Conservation (phyloP, 2,113 vertebrate genomes). For the Chiloscyllium plagiosum region DNA sequence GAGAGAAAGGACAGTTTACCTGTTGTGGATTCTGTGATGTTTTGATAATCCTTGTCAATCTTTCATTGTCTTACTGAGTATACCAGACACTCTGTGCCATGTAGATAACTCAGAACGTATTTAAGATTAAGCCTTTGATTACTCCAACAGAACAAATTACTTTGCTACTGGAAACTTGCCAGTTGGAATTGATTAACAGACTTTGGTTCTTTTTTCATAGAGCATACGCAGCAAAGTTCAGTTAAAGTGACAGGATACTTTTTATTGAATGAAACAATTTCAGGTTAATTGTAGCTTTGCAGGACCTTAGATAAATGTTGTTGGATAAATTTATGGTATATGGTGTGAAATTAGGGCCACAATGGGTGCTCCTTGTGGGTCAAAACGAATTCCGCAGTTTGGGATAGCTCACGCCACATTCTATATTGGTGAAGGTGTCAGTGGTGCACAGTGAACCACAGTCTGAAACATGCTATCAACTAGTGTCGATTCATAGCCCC, state of each 20-base stretch:
- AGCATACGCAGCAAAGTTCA: background rate
- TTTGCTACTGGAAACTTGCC: constrained; percentile 17
- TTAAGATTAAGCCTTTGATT: constrained; percentile 38
- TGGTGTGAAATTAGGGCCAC: background rate
- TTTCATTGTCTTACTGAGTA: background rate
- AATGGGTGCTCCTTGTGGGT: background rate
- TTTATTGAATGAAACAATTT: background rate
- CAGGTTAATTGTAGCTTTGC: background rate
- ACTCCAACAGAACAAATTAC: constrained; percentile 36
- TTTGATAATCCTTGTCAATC: constrained; percentile 35
- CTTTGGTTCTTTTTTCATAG: background rate
- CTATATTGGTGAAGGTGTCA: background rate
- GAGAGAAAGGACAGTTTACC: constrained; percentile 8
- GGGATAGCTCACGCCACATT: too few relatives aligned
- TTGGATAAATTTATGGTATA: background rate
- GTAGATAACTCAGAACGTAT: constrained; percentile 35
- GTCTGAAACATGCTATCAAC: background rate
- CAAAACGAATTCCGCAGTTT: background rate
- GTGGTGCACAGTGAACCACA: background rate
- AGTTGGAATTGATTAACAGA: background rate
- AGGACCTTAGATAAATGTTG: background rate
- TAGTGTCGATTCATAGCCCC: background rate
- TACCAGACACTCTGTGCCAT: background rate
- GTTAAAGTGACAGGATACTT: background rate
- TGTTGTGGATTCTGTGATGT: constrained; percentile 4